Percentiles rank a stretch among this genome's conserved stretches.
phyloP scores from a whole-genome alignment of 2,797 vertebrate genomes.

The Onychomys arenicola region DNA sequence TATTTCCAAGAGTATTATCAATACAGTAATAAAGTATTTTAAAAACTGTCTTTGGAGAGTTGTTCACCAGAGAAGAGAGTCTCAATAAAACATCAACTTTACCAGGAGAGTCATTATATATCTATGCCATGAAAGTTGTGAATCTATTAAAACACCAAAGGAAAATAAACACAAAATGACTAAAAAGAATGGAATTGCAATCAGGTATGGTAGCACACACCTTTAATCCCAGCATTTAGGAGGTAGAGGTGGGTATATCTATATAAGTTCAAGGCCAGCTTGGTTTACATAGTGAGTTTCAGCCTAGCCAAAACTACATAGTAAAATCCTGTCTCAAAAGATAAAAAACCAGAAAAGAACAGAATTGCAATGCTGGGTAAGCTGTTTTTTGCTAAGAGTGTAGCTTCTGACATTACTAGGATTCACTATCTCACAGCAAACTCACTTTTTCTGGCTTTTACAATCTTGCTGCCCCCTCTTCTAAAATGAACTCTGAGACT shows the following conservation, averaged over 20 bases:
- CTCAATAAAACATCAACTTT: background rate
- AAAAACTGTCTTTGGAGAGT: background rate
- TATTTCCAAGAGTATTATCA: constrained; percentile 4
- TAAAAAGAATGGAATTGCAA: background rate
- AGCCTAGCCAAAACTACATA: background rate
- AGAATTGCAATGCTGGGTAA: background rate
- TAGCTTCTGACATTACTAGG: background rate
- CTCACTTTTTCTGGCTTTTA: background rate
- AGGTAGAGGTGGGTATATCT: background rate
- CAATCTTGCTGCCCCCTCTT: background rate
- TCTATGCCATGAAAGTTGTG: background rate
- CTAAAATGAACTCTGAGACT: background rate
- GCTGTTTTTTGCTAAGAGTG: background rate
- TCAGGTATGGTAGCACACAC: background rate
- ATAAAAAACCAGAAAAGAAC: background rate
- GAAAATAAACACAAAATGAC: background rate
- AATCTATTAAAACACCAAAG: background rate
- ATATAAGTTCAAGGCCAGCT: background rate
- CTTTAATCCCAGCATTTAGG: background rate
- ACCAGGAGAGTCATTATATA: background rate
- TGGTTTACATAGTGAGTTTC: background rate
- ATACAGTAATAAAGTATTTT: background rate
- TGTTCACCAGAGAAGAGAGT: background rate
- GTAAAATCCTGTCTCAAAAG: background rate
- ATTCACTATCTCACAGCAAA: background rate